phyloP scores from a whole-genome alignment of 2,113 vertebrate genomes.

The Spermophilus dauricus region DNA sequence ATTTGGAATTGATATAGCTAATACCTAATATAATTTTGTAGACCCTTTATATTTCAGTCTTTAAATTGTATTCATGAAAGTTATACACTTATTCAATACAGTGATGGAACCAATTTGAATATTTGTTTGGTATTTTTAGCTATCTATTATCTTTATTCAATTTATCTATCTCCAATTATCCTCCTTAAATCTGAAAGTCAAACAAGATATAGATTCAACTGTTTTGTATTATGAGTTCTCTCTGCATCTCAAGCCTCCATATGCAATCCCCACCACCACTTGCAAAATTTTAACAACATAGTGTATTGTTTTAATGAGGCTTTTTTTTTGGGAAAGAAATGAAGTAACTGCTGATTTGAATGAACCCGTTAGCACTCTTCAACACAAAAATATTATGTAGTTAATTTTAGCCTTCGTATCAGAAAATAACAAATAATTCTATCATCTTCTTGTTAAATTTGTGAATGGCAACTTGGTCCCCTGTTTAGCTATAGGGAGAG shows the following conservation, averaged over 20 bases:
- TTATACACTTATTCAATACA: not conserved
- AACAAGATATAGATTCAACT: not conserved
- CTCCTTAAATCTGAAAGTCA: not conserved
- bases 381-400: constrained; percentile 49
- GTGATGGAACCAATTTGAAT: not conserved
- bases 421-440: constrained; percentile 42
- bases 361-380: not conserved
- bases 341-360: constrained; percentile 32
- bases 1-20: not conserved
- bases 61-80: not conserved
- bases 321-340: constrained; percentile 67
- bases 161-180: not conserved
- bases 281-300: not conserved
- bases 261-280: not conserved
- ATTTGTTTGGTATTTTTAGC: not conserved
- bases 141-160: not conserved
- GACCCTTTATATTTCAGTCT: not conserved
- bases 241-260: not conserved
- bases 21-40: not conserved
- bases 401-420: not conserved
- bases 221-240: not conserved
- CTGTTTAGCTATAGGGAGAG: not conserved
- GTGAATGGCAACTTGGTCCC: not conserved
- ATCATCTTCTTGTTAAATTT: constrained; percentile 41
- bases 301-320: constrained; percentile 19